These are phyloP conservation scores for Spizaetus ornatus DNA, from an alignment of 2,113 vertebrate genomes.

Conservation along the genomic window DNA sequence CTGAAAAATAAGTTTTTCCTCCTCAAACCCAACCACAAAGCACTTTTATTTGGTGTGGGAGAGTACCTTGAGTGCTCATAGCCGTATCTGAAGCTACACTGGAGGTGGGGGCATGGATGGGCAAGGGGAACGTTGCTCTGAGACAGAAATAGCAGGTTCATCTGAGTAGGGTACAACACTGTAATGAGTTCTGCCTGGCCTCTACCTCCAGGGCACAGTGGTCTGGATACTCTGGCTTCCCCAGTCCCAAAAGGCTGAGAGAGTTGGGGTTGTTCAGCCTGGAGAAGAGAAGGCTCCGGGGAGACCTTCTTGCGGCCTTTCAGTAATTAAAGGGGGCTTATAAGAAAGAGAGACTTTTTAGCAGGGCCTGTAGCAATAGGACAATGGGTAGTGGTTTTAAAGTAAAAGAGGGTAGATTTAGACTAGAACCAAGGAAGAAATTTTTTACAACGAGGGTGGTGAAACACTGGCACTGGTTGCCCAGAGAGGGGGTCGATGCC, in stretches of 20 bases:
- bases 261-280: not conserved
- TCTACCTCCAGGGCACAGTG: not conserved
- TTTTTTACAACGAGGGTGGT: fast-evolving
- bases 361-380: fast-evolving
- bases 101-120: not conserved
- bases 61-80: not conserved
- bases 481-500: not conserved
- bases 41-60: not conserved
- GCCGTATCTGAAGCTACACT: not conserved
- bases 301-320: fast-evolving
- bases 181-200: not conserved
- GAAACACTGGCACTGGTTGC: fast-evolving
- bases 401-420: not conserved
- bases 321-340: not conserved
- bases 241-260: not conserved
- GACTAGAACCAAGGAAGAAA: not conserved
- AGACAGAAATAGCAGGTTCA: not conserved
- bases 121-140: not conserved
- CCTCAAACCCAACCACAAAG: not conserved
- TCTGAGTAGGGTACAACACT: not conserved
- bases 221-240: not conserved
- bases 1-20: not conserved
- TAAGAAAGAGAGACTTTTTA: not conserved
- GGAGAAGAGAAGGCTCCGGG: not conserved
- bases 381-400: not conserved